Conservation (phyloP, 2,888 invertebrate genomes). For the Zaprionus lineosus region DNA sequence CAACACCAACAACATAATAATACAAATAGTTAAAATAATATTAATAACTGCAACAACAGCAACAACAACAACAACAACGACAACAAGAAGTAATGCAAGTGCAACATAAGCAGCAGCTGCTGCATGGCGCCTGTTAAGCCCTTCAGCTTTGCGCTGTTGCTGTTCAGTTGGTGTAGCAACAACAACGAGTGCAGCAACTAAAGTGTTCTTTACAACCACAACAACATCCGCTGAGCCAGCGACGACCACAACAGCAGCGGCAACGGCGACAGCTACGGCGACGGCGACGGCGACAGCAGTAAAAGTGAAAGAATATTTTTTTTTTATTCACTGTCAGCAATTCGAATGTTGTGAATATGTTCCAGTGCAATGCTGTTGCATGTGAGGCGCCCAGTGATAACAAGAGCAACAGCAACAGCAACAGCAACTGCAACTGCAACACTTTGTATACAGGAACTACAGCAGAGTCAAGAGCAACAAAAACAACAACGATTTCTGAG, state of each 20-base stretch:
- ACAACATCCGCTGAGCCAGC: conserved; percentile 24
- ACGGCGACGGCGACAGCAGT: conserved; percentile 21
- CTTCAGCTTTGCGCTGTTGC: conserved; percentile 35
- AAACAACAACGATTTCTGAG: conserved; percentile 51
- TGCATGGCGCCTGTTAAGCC: conserved; percentile 40
- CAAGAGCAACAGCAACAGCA: conserved; percentile 37
- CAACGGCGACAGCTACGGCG: conserved; percentile 19
- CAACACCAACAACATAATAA: background rate
- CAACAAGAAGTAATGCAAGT: conserved; percentile 24
- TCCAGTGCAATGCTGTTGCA: conserved; percentile 68
- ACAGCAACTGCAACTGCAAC: conserved; percentile 28
- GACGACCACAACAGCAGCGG: conserved; percentile 5
- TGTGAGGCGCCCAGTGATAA: conserved; percentile 53
- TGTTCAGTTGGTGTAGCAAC: conserved; percentile 26
- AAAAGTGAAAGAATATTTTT: conserved; percentile 23
- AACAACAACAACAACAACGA: conserved; percentile 9
- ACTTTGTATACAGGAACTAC: conserved; percentile 28
- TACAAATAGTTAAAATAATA: conserved; percentile 4
- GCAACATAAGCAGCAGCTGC: conserved; percentile 27
- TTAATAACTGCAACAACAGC: conserved; percentile 3
- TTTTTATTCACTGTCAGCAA: background rate
- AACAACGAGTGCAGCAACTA: conserved; percentile 19
- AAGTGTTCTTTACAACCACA: conserved; percentile 21
- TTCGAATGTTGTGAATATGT: conserved; percentile 53
- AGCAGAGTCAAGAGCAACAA: conserved; percentile 27